Evolutionary conservation across 2,797 vertebrate species (phyloP), one percentile per base, ranked within the genome.

Genomic region (Liparis tanakae): DNA sequence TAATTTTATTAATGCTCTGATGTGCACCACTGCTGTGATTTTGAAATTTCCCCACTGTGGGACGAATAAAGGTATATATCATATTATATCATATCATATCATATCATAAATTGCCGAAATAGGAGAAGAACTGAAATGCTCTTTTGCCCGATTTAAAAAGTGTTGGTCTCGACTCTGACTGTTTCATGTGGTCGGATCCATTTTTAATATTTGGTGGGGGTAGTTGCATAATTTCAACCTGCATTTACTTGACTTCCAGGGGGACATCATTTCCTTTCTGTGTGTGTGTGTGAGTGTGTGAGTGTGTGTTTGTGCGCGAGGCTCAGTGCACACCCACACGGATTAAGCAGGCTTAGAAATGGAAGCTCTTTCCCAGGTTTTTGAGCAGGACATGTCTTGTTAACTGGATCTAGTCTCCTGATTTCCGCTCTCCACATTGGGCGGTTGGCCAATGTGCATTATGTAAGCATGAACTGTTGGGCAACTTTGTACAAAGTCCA

Each of bases 291-390:
- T 72, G 63, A 70, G 68, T n/a, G n/a, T 30, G 25, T 30, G 25
- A 30, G 25, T 30, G 25, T 44, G 65, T 77, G 48, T 55, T 73
- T 74, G 73, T 72, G 72, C 67, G 77, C 51, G 41, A 48, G 68
- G 76, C 74, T 79, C 80, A 74, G 63, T 70, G 68, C 70, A 74
- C 73, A 72, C 70, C 72, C 76, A 70, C 74, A 73, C 10, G 82
- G 85, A 91, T 87, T 90, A 87, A 81, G 59, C 36, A 65, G 80
- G 84, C 77, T 92, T 89, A 86, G 88, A 74, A 74, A 63, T 67
- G 72, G 80, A 80, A 79, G 79, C 72, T 76, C 68, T 70, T 76
- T 70, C 44, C 30, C 67, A 76, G 76, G 55, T 84, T 55, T 66
- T 78, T 81, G 48, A 74, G 75, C 34, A 56, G 65, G 48, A 71